Percentiles rank a stretch among this genome's conserved stretches.
phyloP scores from a whole-genome alignment of 2,888 invertebrate species.

The Drosophila mayaguana region DNA sequence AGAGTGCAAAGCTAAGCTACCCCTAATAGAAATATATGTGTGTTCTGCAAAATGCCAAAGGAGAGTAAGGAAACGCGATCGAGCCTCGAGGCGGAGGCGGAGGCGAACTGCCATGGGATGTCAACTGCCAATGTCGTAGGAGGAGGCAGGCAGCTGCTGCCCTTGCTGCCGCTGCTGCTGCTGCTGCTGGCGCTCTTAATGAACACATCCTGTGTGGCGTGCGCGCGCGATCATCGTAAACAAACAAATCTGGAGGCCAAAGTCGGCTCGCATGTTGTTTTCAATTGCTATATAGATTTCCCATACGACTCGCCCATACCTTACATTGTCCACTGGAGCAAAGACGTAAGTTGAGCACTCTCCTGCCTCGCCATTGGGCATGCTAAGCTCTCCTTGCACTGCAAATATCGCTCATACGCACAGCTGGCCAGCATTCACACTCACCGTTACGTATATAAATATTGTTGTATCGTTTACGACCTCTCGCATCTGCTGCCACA shows the following conservation, averaged over 20 bases:
- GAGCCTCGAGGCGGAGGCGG: background rate
- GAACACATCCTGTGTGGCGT: conserved; percentile 83
- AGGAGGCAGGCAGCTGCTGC: conserved; percentile 11
- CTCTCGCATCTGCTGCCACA: conserved; percentile 20
- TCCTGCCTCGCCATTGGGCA: background rate
- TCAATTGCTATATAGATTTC: conserved; percentile 89
- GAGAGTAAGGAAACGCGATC: conserved; percentile 25
- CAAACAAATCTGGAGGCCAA: conserved; percentile 84
- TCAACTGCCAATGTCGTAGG: conserved; percentile 37
- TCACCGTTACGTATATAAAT: background rate
- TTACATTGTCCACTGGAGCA: conserved; percentile 95
- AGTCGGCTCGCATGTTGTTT: conserved; percentile 85
- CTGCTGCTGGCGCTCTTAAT: conserved; percentile 76
- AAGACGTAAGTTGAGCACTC: conserved; percentile 89
- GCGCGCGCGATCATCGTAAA: conserved; percentile 78
- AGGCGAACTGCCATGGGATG: conserved; percentile 22
- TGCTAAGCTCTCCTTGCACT: background rate
- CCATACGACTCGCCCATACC: conserved; percentile 94
- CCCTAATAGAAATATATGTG: background rate
- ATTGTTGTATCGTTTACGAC: background rate
- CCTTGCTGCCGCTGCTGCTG: conserved; percentile 4
- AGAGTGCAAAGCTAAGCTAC: conserved; percentile 6
- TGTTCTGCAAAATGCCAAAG: conserved; percentile 42
- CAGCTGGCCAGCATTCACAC: conserved; percentile 6
- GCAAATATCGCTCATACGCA: background rate